phyloP scores from a whole-genome alignment of 2,888 invertebrate genomes.

The Siphlonurus alternatus region DNA sequence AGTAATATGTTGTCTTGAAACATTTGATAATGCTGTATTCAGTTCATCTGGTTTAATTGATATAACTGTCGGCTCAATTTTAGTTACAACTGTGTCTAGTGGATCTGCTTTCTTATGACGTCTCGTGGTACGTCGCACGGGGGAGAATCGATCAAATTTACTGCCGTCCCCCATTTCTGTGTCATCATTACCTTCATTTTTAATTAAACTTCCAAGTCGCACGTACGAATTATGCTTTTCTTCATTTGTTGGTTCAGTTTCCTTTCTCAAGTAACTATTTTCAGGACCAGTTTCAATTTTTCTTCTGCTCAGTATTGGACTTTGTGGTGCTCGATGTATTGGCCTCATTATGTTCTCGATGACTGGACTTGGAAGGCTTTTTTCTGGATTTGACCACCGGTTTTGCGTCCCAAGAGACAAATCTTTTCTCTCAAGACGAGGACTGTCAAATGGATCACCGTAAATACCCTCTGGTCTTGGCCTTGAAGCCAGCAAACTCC shows the following conservation, averaged over 20 bases:
- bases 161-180: constrained; percentile 35
- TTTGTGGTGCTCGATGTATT: background rate
- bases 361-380: background rate
- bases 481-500: no score
- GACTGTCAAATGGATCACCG: background rate
- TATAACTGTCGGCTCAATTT: background rate
- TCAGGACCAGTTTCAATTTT: background rate
- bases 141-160: constrained; percentile 62
- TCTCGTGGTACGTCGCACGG: constrained; percentile 61
- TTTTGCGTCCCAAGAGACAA: background rate
- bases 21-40: no score
- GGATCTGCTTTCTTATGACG: constrained; percentile 30
- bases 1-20: no score
- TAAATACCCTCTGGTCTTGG: background rate
- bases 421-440: background rate
- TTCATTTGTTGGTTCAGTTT: background rate
- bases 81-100: background rate
- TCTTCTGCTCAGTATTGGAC: background rate
- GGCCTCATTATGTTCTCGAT: background rate
- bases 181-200: constrained; percentile 7
- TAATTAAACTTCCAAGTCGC: background rate
- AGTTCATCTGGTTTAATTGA: no score
- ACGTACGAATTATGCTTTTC: background rate
- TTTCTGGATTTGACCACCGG: background rate
- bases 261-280: background rate